Base-by-base conservation (phyloP, 2,797 vertebrate genomes). In the Neosalanx taihuensis region DNA sequence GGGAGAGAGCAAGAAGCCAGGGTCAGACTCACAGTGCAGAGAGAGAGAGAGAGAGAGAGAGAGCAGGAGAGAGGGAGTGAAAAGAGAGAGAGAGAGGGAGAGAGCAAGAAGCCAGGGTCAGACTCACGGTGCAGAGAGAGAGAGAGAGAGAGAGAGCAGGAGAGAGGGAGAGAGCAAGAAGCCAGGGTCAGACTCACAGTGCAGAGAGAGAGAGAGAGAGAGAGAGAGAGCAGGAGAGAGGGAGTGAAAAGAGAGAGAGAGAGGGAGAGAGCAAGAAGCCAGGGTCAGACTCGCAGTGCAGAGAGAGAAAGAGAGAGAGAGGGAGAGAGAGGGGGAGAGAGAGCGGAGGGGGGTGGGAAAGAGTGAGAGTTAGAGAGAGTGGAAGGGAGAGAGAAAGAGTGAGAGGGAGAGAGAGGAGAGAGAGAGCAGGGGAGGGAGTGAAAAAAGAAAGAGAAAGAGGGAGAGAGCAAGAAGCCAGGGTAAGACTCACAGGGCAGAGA, bases 211-310 rank as follows among this genome's bases (percentile, higher is more conserved):
- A 41, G 2, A 23, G 4, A 29, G 18, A 23, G 4, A 17, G 18
- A 3, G 31, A 26, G 23, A 26, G 23, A n/a, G n/a, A n/a, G n/a
- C n/a, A n/a, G 23, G 23, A 26, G 23, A 26, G 23, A 26, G 23
- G 23, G 23, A 26, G 23, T 1, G 23, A 56, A 56, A 30, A 5
- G 70, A 35, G 30, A 26, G 23, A 26, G 23, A 26, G 20, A 69
- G 46, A 20, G 18, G 20, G 56, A 53, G 66, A 62, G 56, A 29
- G 18, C 1, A n/a, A 56, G 68, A 30, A 41, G 41, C 15, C 68
- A 29, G 65, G 57, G 61, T 66, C 69, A 63, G 73, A 65, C 69
- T 41, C 46, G 53, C 37, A 2, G 53, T 64, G 59, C 62, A 56
- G 58, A 30, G 30, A 62, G 41, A 41, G 9, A 41, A 2, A 23